These are phyloP conservation scores for Papilio demoleus DNA, from an alignment of 2,888 invertebrate species.

Conservation along the genomic window DNA sequence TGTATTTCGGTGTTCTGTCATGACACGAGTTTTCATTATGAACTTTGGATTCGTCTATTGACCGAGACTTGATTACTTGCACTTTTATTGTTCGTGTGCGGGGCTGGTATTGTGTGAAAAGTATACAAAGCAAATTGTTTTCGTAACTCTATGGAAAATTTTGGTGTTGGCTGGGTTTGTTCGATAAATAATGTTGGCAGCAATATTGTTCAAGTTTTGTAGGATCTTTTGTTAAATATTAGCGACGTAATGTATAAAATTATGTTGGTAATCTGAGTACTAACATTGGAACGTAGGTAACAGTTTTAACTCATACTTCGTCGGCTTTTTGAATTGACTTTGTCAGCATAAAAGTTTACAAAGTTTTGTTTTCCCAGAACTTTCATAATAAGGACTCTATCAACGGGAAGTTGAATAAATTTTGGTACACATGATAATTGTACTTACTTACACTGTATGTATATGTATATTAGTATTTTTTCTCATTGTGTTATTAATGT, in stretches of 20 bases:
- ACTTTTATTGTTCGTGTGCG: constrained; percentile 25
- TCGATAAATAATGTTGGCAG: constrained; percentile 14
- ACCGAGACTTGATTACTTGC: constrained; percentile 17
- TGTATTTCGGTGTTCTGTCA: constrained; percentile 8
- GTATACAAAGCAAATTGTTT: constrained; percentile 15
- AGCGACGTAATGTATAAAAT: neutral
- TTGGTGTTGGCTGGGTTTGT: neutral
- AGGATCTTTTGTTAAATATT: neutral
- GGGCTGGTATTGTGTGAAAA: constrained; percentile 11
- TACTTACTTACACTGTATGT: too few relatives aligned
- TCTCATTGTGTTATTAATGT: too few relatives aligned
- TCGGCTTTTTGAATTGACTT: neutral
- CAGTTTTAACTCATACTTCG: neutral
- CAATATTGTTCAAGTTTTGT: neutral
- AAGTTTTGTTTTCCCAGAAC: too few relatives aligned
- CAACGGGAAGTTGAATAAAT: too few relatives aligned
- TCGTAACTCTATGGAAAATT: constrained; percentile 6
- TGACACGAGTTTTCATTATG: constrained; percentile 21
- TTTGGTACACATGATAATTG: too few relatives aligned
- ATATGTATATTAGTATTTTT: too few relatives aligned
- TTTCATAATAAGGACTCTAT: too few relatives aligned
- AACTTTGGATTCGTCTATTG: constrained; percentile 20
- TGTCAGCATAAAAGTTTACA: too few relatives aligned
- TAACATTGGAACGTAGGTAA: neutral
- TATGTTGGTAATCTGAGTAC: neutral